phyloP scores from a whole-genome alignment of 2,113 vertebrate genomes.

The Rousettus leschenaultii region DNA sequence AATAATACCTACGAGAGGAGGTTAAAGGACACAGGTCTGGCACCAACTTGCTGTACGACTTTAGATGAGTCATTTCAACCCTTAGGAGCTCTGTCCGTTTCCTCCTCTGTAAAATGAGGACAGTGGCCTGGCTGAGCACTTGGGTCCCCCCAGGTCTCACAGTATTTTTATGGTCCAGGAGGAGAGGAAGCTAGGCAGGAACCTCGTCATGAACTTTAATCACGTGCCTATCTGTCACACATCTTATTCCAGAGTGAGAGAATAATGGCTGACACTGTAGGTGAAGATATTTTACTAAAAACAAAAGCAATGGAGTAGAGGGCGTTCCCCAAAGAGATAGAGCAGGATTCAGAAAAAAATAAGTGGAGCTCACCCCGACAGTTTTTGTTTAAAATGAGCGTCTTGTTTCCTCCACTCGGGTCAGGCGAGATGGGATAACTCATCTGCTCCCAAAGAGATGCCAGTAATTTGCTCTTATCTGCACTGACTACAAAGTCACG shows the following conservation, averaged over 20 bases:
- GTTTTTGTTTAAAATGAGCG: neutral
- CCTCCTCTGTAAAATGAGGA: neutral
- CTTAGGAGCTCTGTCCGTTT: fast-evolving
- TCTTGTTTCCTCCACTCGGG: neutral
- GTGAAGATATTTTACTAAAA: neutral
- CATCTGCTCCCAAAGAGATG: neutral
- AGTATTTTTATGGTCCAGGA: neutral
- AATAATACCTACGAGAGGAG: neutral
- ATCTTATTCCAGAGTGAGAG: neutral
- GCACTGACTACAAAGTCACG: neutral
- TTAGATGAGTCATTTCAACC: neutral
- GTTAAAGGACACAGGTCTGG: neutral
- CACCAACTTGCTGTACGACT: neutral
- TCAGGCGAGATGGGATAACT: neutral
- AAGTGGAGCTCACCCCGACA: neutral
- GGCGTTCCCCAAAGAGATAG: neutral
- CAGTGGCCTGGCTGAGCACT: neutral
- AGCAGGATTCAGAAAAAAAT: neutral
- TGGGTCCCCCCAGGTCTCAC: neutral
- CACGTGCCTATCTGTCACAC: neutral
- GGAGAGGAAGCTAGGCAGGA: neutral
- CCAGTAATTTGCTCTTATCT: neutral
- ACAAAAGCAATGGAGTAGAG: neutral
- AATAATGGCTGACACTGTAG: neutral
- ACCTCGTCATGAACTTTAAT: neutral